Percentiles rank a stretch among this genome's conserved stretches.
Evolutionary conservation across 2,797 vertebrate species (phyloP).

Genomic region (Gambelia wislizenii): DNA sequence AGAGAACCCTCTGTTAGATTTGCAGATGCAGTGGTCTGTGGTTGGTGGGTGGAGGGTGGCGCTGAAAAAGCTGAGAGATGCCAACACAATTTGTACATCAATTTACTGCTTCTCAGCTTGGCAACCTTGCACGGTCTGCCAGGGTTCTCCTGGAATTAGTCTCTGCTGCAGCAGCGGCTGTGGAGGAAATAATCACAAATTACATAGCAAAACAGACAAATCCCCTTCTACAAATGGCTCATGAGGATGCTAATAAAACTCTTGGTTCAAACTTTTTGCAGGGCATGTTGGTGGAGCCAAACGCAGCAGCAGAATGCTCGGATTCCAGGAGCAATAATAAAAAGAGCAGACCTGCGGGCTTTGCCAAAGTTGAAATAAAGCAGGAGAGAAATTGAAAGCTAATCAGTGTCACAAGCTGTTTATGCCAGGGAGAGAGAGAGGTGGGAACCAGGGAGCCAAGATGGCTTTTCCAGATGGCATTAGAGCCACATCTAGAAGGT

Average conservation of each 20-base stretch:
- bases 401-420: neutral
- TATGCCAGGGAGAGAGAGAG: neutral
- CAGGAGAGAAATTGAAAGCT: neutral
- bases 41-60: neutral
- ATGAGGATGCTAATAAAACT: neutral
- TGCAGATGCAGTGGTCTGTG: slow-evolving; percentile 21
- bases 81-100: slow-evolving; percentile 67
- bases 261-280: slow-evolving; percentile 55
- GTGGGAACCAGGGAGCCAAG: slow-evolving; percentile 10
- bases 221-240: slow-evolving; percentile 38
- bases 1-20: slow-evolving; percentile 55
- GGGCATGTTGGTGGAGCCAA: neutral
- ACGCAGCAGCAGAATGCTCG: neutral
- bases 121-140: neutral
- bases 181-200: slow-evolving; percentile 43
- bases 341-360: neutral
- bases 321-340: slow-evolving; percentile 22
- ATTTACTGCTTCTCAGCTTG: slow-evolving; percentile 60
- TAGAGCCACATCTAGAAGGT: neutral
- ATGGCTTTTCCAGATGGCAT: neutral
- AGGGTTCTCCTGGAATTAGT: slow-evolving; percentile 11
- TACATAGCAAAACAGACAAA: slow-evolving; percentile 39
- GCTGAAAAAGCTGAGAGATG: slow-evolving; percentile 46
- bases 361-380: neutral
- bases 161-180: slow-evolving; percentile 25